phyloP scores from a whole-genome alignment of 2,113 vertebrate species.

The Xiphophorus maculatus region DNA sequence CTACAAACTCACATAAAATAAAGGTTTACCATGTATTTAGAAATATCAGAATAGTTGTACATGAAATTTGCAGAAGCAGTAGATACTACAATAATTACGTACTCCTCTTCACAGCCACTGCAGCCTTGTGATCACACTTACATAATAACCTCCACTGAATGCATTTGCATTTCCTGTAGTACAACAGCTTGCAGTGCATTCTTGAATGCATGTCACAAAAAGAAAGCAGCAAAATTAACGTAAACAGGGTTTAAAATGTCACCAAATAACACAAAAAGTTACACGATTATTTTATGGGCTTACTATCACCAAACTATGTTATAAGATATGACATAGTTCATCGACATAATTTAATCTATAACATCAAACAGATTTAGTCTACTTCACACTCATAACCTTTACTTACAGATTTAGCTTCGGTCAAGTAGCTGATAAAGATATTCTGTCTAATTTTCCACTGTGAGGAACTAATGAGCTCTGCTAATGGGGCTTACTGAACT shows the following conservation, averaged over 20 bases:
- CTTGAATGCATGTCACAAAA: neutral
- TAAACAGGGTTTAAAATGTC: neutral
- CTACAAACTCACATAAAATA: neutral
- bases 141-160: conserved; percentile 41
- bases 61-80: conserved; percentile 2
- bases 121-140: conserved; percentile 21
- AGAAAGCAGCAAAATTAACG: conserved; percentile 1
- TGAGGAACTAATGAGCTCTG: conserved; percentile 53
- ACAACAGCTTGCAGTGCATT: neutral
- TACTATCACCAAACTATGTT: neutral
- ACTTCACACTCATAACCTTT: conserved; percentile 21
- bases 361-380: neutral
- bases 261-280: neutral
- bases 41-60: neutral
- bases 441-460: conserved; percentile 24
- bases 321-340: neutral
- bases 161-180: conserved; percentile 39
- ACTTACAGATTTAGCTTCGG: conserved; percentile 19
- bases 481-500: conserved; percentile 35
- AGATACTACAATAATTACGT: conserved; percentile 15
- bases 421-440: conserved; percentile 24
- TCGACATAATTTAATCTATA: neutral
- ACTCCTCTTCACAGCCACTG: conserved; percentile 47
- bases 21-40: neutral
- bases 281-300: neutral